Conservation (phyloP, 1,140 invertebrate species). For the Drosophila pseudoobscura region DNA sequence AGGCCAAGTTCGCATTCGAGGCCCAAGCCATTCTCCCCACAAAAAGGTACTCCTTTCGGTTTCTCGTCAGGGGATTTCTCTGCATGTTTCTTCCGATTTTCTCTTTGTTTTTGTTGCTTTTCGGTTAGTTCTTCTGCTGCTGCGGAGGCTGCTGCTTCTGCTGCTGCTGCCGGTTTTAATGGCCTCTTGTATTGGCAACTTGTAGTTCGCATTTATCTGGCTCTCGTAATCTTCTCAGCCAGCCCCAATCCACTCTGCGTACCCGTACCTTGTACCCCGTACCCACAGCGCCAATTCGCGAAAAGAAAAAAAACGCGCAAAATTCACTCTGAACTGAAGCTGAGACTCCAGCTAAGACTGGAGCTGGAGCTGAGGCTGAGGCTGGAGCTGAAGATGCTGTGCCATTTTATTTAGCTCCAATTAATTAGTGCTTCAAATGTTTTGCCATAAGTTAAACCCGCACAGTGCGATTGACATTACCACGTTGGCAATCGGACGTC, state of each 20-base stretch:
- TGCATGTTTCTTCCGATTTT: slow-evolving; percentile 20
- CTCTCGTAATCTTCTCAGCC: slow-evolving; percentile 72
- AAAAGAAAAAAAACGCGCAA: slow-evolving; percentile 17
- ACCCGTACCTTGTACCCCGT: slow-evolving; percentile 19
- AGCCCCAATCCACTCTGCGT: slow-evolving; percentile 43
- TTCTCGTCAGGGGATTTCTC: slow-evolving; percentile 21
- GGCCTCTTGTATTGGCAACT: slow-evolving; percentile 82
- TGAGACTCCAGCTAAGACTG: not conserved
- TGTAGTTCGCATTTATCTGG: slow-evolving; percentile 82
- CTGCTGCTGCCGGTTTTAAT: slow-evolving; percentile 72
- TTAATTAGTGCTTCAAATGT: slow-evolving; percentile 84
- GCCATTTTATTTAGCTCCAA: slow-evolving; percentile 83
- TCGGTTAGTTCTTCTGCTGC: slow-evolving; percentile 5
- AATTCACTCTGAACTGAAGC: too few species aligned
- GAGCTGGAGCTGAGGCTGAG: not conserved
- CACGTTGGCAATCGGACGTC: slow-evolving; percentile 68
- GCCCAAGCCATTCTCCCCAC: slow-evolving; percentile 22
- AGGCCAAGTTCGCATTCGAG: slow-evolving; percentile 38
- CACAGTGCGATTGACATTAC: slow-evolving; percentile 81
- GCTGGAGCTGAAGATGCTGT: slow-evolving; percentile 62
- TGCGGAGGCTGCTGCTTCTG: slow-evolving; percentile 17
- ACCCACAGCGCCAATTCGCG: slow-evolving; percentile 58
- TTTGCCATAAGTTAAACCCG: slow-evolving; percentile 83
- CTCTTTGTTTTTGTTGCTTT: slow-evolving; percentile 47
- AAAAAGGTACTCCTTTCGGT: slow-evolving; percentile 35